These are phyloP conservation scores for Papilio gigon DNA, from an alignment of 2,888 invertebrate species.

Conservation along the genomic window DNA sequence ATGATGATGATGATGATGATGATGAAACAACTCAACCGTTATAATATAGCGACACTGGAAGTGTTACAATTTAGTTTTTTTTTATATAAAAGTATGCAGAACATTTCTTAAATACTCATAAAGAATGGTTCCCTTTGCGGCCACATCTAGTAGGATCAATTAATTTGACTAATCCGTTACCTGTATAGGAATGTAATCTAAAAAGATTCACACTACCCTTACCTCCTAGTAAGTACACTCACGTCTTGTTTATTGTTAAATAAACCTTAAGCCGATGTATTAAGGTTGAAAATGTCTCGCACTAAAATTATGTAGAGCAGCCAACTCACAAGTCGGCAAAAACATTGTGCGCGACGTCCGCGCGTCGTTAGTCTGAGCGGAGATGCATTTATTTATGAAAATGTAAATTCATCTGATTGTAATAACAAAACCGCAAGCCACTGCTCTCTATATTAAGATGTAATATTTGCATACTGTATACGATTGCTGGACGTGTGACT, in stretches of 20 bases:
- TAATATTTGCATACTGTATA: slow-evolving; percentile 78
- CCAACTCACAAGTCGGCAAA: slow-evolving; percentile 62
- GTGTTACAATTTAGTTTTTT: too few species aligned
- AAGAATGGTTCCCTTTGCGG: too few species aligned
- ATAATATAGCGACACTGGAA: too few species aligned
- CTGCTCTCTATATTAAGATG: slow-evolving; percentile 82
- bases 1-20: too few species aligned
- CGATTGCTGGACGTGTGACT: slow-evolving; percentile 67
- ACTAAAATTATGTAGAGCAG: slow-evolving; percentile 19
- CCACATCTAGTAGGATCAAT: too few species aligned
- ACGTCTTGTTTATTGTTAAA: not conserved
- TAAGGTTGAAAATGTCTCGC: slow-evolving; percentile 4
- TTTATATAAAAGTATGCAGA: too few species aligned
- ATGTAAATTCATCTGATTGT: slow-evolving; percentile 83
- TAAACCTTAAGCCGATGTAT: slow-evolving; percentile 45
- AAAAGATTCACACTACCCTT: slow-evolving; percentile 62
- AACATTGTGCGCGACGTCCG: slow-evolving; percentile 56
- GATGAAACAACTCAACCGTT: too few species aligned
- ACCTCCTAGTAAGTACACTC: not conserved
- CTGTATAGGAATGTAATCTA: not conserved
- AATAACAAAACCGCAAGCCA: slow-evolving; percentile 80
- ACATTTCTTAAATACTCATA: too few species aligned
- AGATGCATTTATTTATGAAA: slow-evolving; percentile 83
- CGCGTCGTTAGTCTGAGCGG: slow-evolving; percentile 69
- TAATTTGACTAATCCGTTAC: too few species aligned